phyloP scores from a whole-genome alignment of 2,888 invertebrate species.

The Tolmerus cingulatus region DNA sequence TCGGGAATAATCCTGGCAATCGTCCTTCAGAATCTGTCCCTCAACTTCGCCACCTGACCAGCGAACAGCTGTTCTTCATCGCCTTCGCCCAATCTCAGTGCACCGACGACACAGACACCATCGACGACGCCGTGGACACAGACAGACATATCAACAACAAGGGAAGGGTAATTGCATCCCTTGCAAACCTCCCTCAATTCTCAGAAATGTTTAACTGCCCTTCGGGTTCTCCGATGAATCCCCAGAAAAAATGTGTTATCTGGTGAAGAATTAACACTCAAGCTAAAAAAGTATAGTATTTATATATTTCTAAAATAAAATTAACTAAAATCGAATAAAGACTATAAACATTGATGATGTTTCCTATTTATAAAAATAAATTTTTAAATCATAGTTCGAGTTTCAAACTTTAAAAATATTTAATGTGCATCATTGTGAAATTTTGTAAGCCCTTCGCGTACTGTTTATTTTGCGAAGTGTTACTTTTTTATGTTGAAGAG shows the following conservation, averaged over 20 bases:
- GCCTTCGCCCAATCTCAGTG: not conserved
- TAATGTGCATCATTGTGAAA: too few species aligned
- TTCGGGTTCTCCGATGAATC: not conserved
- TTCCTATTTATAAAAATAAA: too few species aligned
- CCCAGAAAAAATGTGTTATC: not conserved
- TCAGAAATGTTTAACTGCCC: not conserved
- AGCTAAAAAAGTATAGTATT: too few species aligned
- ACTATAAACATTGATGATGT: too few species aligned
- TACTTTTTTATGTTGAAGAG: too few species aligned
- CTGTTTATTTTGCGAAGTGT: too few species aligned
- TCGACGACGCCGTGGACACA: not conserved
- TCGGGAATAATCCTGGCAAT: not conserved
- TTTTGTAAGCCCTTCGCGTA: too few species aligned
- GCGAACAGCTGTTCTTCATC: slow-evolving; percentile 19
- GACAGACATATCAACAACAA: not conserved
- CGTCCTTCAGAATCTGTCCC: not conserved
- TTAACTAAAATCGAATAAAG: too few species aligned
- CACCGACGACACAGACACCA: not conserved
- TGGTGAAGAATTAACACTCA: not conserved
- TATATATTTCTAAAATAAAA: too few species aligned
- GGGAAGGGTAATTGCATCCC: not conserved
- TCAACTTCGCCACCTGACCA: not conserved
- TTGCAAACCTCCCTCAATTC: not conserved
- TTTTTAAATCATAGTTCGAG: too few species aligned
- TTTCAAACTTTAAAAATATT: too few species aligned